Evolutionary conservation across 2,888 invertebrate species (phyloP).

Genomic region (Eustalomyia histrio): DNA sequence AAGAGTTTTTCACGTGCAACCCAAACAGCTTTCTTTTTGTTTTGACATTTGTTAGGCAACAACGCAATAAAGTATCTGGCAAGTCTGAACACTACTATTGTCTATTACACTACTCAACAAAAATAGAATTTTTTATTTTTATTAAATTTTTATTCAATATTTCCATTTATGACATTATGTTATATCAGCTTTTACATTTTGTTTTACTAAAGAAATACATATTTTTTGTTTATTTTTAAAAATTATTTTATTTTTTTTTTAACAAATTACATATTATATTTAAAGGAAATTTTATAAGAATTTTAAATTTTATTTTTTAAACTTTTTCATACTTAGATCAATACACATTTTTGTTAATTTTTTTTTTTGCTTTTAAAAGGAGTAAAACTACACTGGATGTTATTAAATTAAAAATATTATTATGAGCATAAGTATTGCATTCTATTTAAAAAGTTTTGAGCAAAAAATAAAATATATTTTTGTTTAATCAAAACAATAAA

Average conservation of each 20-base stretch:
- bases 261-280: slow-evolving; percentile 55
- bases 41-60: too few species aligned
- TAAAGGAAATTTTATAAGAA: slow-evolving; percentile 54
- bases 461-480: not conserved
- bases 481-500: not conserved
- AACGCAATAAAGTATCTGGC: too few species aligned
- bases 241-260: slow-evolving; percentile 48
- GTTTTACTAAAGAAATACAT: slow-evolving; percentile 60
- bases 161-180: slow-evolving; percentile 58
- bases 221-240: slow-evolving; percentile 41
- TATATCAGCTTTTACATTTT: slow-evolving; percentile 49
- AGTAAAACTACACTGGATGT: not conserved
- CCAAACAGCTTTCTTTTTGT: too few species aligned
- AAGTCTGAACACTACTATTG: too few species aligned
- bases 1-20: too few species aligned
- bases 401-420: not conserved
- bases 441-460: not conserved
- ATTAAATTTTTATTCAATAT: slow-evolving; percentile 60
- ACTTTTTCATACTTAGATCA: slow-evolving; percentile 47
- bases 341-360: not conserved
- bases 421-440: not conserved
- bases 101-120: too few species aligned
- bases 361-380: not conserved
- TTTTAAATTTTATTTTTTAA: slow-evolving; percentile 33
- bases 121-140: slow-evolving; percentile 46